Percentiles rank a stretch among this genome's conserved stretches.
Evolutionary conservation across 2,888 invertebrate species (phyloP).

Genomic region (Pollenia angustigena): DNA sequence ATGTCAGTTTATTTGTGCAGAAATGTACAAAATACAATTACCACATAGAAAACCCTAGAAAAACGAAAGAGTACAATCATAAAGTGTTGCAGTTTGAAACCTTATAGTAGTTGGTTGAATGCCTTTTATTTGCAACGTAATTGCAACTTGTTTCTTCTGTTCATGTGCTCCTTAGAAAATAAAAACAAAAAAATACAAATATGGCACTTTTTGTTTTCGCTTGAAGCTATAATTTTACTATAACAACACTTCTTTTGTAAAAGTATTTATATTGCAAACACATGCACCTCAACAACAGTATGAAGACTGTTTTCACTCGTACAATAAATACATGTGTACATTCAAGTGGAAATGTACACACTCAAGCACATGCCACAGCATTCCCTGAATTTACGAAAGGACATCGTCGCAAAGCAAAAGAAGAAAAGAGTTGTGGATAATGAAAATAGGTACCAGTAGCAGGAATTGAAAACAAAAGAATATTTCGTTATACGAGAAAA

Average conservation of each 20-base stretch:
- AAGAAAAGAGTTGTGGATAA: background rate
- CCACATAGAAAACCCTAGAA: background rate
- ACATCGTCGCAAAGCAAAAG: background rate
- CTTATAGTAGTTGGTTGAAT: conserved; percentile 52
- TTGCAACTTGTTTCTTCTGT: conserved; percentile 60
- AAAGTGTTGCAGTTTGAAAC: conserved; percentile 47
- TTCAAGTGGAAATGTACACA: background rate
- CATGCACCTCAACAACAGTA: background rate
- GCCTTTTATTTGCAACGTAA: conserved; percentile 63
- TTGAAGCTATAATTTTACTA: conserved; percentile 53
- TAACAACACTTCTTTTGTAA: conserved; percentile 30
- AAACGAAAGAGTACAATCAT: conserved; percentile 24
- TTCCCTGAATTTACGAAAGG: background rate
- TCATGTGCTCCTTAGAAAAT: background rate
- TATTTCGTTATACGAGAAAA: background rate
- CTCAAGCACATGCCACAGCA: conserved; percentile 4
- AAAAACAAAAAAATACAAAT: no score
- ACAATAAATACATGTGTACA: background rate
- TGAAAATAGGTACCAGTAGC: conserved; percentile 4
- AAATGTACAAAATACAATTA: conserved; percentile 10
- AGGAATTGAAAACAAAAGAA: background rate
- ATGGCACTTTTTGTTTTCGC: conserved; percentile 19
- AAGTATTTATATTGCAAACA: background rate
- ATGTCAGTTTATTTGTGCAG: conserved; percentile 25
- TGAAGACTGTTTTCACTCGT: background rate